A percentile compares a stretch with the other conserved stretches of the same genome.
phyloP scores from a whole-genome alignment of 2,888 invertebrate species.

The Ornithoptera priamus region DNA sequence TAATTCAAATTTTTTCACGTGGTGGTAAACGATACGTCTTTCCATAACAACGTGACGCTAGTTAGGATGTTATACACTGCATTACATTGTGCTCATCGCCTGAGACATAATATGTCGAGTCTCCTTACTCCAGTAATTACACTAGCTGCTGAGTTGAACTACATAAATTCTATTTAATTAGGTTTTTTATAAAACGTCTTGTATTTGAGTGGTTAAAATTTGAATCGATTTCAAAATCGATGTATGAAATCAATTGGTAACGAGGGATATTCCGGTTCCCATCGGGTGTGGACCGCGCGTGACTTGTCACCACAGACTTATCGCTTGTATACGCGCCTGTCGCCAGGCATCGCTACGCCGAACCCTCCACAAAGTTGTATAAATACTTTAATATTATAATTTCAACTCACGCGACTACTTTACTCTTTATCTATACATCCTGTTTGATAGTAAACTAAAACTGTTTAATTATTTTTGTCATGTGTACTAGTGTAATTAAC shows the following conservation, averaged over 20 bases:
- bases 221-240: neutral
- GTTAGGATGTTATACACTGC: no score
- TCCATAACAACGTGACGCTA: no score
- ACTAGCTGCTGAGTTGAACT: no score
- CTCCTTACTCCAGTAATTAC: no score
- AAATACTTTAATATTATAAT: slow-evolving; percentile 7
- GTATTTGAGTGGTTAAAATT: neutral
- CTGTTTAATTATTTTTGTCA: neutral
- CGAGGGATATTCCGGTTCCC: slow-evolving; percentile 5
- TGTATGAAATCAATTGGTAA: slow-evolving; percentile 17
- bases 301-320: slow-evolving; percentile 59
- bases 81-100: no score
- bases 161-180: no score
- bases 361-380: slow-evolving; percentile 8
- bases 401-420: slow-evolving; percentile 3
- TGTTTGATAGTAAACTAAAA: neutral
- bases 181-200: neutral
- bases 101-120: no score
- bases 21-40: no score
- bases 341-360: slow-evolving; percentile 49
- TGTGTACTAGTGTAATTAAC: no score
- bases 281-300: slow-evolving; percentile 43
- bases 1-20: no score
- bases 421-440: neutral
- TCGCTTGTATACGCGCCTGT: slow-evolving; percentile 52